Evolutionary conservation across 1,140 invertebrate genomes (phyloP), one percentile per base, ranked within the genome.

Genomic region (Carposina sasakii): DNA sequence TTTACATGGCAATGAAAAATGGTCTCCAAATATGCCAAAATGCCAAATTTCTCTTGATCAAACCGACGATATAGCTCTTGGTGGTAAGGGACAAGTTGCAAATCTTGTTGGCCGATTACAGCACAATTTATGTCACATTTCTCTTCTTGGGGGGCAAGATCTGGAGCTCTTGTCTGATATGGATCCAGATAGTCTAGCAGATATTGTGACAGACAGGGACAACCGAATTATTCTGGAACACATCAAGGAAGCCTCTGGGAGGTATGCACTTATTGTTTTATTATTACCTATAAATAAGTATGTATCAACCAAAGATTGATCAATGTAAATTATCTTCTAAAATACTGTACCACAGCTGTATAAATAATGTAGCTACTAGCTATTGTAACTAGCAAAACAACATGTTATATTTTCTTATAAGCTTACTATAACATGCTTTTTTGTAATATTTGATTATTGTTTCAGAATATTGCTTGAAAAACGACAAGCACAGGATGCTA

Each of bases 91-190:
- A 33, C 87, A 86, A 57, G 88, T 88, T 30, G 89, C 87, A 30
- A 90, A 86, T 64, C 73, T 95, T 33, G 91, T 93, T 5, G 91
- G 90, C 4, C 88, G 91, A 23, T 78, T 94, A 47, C 91, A 93
- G 61, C 90, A 90, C 30, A 93, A 94, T 73, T 86, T 93, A 9
- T 92, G 92, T 52, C 92, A 94, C 71, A 91, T 94, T 54, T 93
- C 92, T 10, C 73, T 94, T n/a, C 88, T 94, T 34, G 91, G 92
- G 59, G 93, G 91, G 42, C 89, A 90, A 37, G 93, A 94, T 56
- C 77, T 94, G 63, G 93, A 95, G 75, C 85, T 94, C 2, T 79
- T 94, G 3, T 93, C 92, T 53, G 93, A 94, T 66, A 94, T 94
- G 93, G 92, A 95, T 82, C 93, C 93, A 19, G 92, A 94, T 48